These are phyloP conservation scores for Ferrisia virgata DNA, from an alignment of 2,888 invertebrate genomes.

Conservation along the genomic window DNA sequence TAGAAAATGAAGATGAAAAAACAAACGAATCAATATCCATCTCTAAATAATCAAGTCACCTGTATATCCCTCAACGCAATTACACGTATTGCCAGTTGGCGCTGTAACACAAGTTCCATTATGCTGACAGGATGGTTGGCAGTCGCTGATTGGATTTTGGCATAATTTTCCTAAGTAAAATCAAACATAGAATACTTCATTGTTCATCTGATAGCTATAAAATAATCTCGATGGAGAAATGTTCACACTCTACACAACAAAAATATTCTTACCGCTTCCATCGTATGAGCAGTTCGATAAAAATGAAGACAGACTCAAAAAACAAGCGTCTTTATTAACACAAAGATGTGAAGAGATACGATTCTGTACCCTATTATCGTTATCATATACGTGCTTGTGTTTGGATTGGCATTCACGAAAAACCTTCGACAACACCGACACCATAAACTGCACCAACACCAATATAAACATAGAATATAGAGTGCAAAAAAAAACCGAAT, in stretches of 20 bases:
- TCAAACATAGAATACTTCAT: not conserved
- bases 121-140: constrained; percentile 67
- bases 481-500: not conserved
- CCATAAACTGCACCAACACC: constrained; percentile 43
- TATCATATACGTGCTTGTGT: constrained; percentile 41
- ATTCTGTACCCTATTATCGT: constrained; percentile 31
- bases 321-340: constrained; percentile 39
- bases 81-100: constrained; percentile 60
- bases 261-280: constrained; percentile 7
- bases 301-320: constrained; percentile 29
- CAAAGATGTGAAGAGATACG: constrained; percentile 42
- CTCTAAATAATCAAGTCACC: constrained; percentile 53
- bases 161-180: constrained; percentile 53
- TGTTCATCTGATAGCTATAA: not conserved
- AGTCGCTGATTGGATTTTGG: constrained; percentile 80
- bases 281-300: not conserved
- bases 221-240: not conserved
- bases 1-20: no score
- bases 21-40: constrained; percentile 60
- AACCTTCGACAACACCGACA: constrained; percentile 38
- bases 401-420: constrained; percentile 42
- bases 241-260: not conserved
- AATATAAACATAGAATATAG: constrained; percentile 23
- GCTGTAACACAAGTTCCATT: constrained; percentile 59
- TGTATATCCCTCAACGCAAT: constrained; percentile 60